Conservation (phyloP, 2,888 invertebrate species). For the Tetramorium bicarinatum region DNA sequence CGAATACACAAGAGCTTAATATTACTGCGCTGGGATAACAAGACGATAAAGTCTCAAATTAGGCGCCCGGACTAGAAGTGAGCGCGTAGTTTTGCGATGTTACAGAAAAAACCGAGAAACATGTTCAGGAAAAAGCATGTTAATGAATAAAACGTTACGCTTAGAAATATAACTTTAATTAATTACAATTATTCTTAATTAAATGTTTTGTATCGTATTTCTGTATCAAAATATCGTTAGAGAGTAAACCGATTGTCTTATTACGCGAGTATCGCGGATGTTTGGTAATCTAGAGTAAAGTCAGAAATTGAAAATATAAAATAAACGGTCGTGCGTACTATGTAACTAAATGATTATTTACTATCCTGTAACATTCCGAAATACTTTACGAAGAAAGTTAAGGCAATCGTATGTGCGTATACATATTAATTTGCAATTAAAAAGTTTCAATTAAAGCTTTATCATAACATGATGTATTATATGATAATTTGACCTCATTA, state of each 20-base stretch:
- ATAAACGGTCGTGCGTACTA: too few relatives aligned
- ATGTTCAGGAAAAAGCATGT: constrained; percentile 14
- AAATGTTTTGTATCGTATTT: too few relatives aligned
- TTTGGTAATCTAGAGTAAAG: too few relatives aligned
- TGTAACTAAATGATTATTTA: neutral
- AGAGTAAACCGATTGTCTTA: too few relatives aligned
- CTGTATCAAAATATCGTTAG: too few relatives aligned
- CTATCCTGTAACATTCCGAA: neutral
- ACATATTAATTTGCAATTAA: neutral
- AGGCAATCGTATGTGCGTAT: neutral
- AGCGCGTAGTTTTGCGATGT: constrained; percentile 9
- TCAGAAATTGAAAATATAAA: too few relatives aligned
- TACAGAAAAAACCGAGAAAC: constrained; percentile 26
- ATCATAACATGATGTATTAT: neutral
- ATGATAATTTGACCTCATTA: neutral
- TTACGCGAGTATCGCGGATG: too few relatives aligned
- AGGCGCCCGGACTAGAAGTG: constrained; percentile 51
- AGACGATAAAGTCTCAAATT: constrained; percentile 79
- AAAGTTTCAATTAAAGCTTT: neutral
- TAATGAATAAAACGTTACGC: too few relatives aligned
- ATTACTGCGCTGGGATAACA: constrained; percentile 76
- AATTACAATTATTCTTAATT: too few relatives aligned
- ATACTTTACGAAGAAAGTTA: neutral
- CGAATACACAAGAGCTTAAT: constrained; percentile 58
- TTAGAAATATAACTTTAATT: too few relatives aligned